Conservation (phyloP, 2,888 invertebrate species). For the Drosophila acutilabella region DNA sequence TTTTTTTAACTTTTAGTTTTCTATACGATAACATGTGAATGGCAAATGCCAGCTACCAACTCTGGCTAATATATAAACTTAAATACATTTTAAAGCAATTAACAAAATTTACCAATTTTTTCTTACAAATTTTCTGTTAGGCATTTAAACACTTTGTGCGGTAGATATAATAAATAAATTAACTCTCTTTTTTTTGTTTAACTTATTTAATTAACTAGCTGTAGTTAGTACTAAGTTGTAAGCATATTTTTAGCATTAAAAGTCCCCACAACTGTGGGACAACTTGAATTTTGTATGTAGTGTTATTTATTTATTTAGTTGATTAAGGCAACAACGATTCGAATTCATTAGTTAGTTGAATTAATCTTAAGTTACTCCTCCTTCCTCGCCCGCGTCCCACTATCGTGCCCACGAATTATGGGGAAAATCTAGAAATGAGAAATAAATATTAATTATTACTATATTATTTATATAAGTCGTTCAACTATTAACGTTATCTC, state of each 20-base stretch:
- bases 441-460: neutral
- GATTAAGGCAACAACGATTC: conserved; percentile 33
- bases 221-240: neutral
- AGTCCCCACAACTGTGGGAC: neutral
- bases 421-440: neutral
- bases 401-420: neutral
- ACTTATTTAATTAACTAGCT: conserved; percentile 25
- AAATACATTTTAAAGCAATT: too few species aligned
- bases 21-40: too few species aligned
- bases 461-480: conserved; percentile 37
- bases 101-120: too few species aligned
- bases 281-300: conserved; percentile 34
- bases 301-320: conserved; percentile 61
- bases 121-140: neutral
- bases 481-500: conserved; percentile 61
- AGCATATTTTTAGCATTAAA: too few species aligned
- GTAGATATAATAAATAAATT: neutral
- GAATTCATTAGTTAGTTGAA: conserved; percentile 30
- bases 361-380: conserved; percentile 8
- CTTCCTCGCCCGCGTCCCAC: neutral
- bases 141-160: neutral
- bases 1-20: too few species aligned
- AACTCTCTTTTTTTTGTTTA: conserved; percentile 11
- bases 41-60: too few species aligned
- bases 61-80: too few species aligned